Conservation (phyloP, 2,797 vertebrate genomes). For the Anguilla pacifica region DNA sequence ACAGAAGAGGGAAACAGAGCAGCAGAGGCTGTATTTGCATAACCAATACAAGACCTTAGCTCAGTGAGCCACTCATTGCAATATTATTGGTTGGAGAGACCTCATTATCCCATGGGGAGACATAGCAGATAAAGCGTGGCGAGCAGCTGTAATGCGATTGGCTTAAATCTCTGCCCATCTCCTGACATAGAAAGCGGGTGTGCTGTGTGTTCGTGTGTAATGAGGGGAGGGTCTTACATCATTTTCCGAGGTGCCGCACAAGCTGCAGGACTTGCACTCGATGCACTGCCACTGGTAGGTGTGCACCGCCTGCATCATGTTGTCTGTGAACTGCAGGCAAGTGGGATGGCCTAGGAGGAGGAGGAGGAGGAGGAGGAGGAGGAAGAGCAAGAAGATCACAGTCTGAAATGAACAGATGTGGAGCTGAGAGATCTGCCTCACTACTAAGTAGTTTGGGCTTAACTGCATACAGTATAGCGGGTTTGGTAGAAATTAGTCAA, state of each 20-base stretch:
- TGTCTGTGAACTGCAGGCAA: conserved; percentile 97
- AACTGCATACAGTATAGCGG: not conserved
- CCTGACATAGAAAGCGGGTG: not conserved
- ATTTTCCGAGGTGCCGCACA: conserved; percentile 97
- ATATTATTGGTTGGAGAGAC: not conserved
- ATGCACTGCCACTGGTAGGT: conserved; percentile 99
- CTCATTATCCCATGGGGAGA: not conserved
- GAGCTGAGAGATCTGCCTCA: not conserved
- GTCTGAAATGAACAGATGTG: not conserved
- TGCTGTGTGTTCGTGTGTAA: not conserved
- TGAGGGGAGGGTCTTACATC: conserved; percentile 76
- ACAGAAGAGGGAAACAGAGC: not conserved
- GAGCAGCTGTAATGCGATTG: conserved; percentile 2
- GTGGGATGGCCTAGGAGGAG: conserved; percentile 87
- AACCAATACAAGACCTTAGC: not conserved
- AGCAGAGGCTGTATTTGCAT: not conserved
- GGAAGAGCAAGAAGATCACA: conserved; percentile 2
- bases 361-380: conserved; percentile 1
- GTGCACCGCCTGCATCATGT: conserved; percentile 96
- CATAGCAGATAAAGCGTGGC: not conserved
- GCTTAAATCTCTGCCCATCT: not conserved
- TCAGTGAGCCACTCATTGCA: not conserved
- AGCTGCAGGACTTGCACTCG: conserved; percentile 98
- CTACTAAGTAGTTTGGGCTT: not conserved
- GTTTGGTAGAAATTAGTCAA: not conserved